Percentiles rank a stretch among this genome's conserved stretches.
Evolutionary conservation across 2,888 invertebrate species (phyloP).

Genomic region (Phengaris arion): DNA sequence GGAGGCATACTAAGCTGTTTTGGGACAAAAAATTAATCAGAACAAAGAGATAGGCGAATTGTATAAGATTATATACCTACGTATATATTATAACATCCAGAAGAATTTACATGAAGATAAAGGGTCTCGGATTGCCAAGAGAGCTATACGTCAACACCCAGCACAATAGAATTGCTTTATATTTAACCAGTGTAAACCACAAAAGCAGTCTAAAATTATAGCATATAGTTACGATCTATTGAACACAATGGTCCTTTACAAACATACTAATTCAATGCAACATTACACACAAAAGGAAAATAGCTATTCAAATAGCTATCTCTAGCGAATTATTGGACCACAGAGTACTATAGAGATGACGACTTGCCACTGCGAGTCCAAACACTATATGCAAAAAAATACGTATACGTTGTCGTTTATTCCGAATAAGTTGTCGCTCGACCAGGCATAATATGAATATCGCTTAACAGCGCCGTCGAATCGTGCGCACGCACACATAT

Average conservation of each 20-base stretch:
- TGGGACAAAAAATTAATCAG: neutral
- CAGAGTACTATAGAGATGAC: neutral
- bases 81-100: neutral
- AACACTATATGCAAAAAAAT: too few relatives aligned
- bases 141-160: neutral
- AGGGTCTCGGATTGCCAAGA: neutral
- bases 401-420: too few relatives aligned
- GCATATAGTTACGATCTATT: neutral
- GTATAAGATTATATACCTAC: neutral
- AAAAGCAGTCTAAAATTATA: neutral
- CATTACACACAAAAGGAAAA: constrained; percentile 16
- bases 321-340: neutral
- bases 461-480: too few relatives aligned
- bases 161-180: neutral
- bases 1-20: neutral
- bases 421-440: too few relatives aligned
- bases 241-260: constrained; percentile 7
- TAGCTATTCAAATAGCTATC: too few relatives aligned
- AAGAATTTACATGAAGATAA: neutral
- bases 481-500: too few relatives aligned
- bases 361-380: too few relatives aligned
- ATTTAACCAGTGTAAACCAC: neutral
- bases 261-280: constrained; percentile 4
- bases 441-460: too few relatives aligned
- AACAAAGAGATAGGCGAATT: neutral